Base-by-base conservation (phyloP, 2,888 invertebrate species). In the Hypomecis punctinalis region DNA sequence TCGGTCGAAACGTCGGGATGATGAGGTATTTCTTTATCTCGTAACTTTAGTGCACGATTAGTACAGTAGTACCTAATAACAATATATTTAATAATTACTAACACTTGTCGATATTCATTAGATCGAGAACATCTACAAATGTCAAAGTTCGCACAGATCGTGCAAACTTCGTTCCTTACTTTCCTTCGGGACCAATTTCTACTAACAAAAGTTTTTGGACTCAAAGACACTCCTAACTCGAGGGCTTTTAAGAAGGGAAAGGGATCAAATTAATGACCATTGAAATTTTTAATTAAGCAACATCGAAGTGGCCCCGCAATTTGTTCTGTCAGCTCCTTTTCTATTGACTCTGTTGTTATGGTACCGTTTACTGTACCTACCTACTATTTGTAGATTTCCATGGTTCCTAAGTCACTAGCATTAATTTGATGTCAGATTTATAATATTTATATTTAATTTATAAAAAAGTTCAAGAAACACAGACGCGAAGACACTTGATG, bases 231-330 rank as follows among this genome's bases (percentile, higher is more conserved):
- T 62, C 47, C 39, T 10, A 55, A 55, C 8, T 11, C 43, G 37
- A 63, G 46, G 45, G 37, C 37, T 54, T 47, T 42, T 35, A 51
- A 33, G 35, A 47, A 52, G 33, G 46, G 57, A 46, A 57, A 53
- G 42, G 48, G 63, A 58, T 58, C 23, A 58, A 57, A 46, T 63
- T 47, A 57, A 63, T 51, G 45, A 11, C 59, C 57, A 63, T 55
- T 48, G 54, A 63, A 37, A 46, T 54, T 59, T 63, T 63, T 52
- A 59, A 63, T 58, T 63, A 59, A 63, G 63, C 37, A 40, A 53
- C 40, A 63, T 58, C 42, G 49, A 59, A 59, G 54, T 6, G 54
- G 39, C 42, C 35, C 45, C 23, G 48, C 53, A 40, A 52, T 46
- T 52, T 61, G 42, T 33, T 39, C 39, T 42, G 5, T 7, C 51